Conservation (phyloP, 2,797 vertebrate species). For the Enteromius paludinosus region DNA sequence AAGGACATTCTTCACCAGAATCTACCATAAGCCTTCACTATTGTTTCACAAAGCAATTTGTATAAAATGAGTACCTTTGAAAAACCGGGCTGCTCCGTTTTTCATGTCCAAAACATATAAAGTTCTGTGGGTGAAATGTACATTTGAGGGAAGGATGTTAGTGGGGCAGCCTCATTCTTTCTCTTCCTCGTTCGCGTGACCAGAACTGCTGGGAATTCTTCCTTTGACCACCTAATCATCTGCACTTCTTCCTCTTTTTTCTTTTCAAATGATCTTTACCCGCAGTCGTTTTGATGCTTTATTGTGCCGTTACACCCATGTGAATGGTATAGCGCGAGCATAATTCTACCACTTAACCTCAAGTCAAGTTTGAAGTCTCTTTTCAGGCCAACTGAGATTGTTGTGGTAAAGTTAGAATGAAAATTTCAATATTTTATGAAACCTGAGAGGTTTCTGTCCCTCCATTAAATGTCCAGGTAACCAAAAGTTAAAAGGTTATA, state of each 20-base stretch:
- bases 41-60: constrained; percentile 63
- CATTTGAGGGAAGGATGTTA: constrained; percentile 36
- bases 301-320: constrained; percentile 47
- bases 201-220: constrained; percentile 59
- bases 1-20: constrained; percentile 44
- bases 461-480: background rate
- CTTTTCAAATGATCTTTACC: constrained; percentile 47
- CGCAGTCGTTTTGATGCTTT: constrained; percentile 44
- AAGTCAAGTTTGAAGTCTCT: constrained; percentile 2
- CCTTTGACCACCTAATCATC: constrained; percentile 53
- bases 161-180: constrained; percentile 21
- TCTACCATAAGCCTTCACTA: constrained; percentile 38
- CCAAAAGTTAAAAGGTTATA: background rate
- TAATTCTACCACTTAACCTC: constrained; percentile 16
- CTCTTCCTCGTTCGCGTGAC: constrained; percentile 49
- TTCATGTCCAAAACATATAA: constrained; percentile 50
- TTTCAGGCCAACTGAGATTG: constrained; percentile 16
- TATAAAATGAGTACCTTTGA: constrained; percentile 56
- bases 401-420: background rate
- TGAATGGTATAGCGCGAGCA: constrained; percentile 42
- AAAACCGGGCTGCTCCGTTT: constrained; percentile 47
- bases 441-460: background rate
- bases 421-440: background rate
- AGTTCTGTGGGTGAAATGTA: constrained; percentile 45
- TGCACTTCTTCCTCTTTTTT: constrained; percentile 45